Conservation (phyloP, 2,113 vertebrate genomes). For the Antechinus stuartii region DNA sequence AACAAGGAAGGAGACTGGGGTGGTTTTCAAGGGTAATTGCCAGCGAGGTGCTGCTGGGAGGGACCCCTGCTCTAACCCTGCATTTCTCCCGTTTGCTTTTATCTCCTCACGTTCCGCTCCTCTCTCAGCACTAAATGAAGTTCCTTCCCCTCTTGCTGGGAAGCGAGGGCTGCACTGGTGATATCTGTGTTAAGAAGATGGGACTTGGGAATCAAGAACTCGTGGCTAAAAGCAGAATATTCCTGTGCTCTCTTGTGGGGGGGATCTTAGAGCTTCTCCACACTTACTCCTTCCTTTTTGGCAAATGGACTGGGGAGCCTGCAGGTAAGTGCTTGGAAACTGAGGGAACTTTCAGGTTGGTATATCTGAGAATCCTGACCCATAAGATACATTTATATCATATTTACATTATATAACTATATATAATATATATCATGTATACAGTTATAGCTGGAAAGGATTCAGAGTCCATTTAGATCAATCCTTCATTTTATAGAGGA, state of each 20-base stretch:
- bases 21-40: not conserved
- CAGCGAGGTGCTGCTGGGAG: not conserved
- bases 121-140: not conserved
- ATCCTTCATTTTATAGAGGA: not conserved
- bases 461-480: not conserved
- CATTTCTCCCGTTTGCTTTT: not conserved
- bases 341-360: not conserved
- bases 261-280: not conserved
- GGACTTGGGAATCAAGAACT: not conserved
- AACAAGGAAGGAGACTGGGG: rapidly evolving
- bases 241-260: not conserved
- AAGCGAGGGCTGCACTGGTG: not conserved
- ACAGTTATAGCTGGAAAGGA: not conserved
- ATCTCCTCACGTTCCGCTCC: not conserved
- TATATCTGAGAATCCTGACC: not conserved
- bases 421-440: too few species aligned
- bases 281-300: not conserved
- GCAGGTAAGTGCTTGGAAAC: not conserved
- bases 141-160: not conserved
- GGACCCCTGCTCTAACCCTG: not conserved
- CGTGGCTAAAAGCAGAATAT: not conserved
- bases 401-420: too few species aligned
- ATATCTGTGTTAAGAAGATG: not conserved
- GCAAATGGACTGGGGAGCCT: not conserved
- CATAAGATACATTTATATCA: too few species aligned